Evolutionary conservation across 1,140 invertebrate species (phyloP), one percentile per base, ranked within the genome.

Genomic region (Habropoda laboriosa): DNA sequence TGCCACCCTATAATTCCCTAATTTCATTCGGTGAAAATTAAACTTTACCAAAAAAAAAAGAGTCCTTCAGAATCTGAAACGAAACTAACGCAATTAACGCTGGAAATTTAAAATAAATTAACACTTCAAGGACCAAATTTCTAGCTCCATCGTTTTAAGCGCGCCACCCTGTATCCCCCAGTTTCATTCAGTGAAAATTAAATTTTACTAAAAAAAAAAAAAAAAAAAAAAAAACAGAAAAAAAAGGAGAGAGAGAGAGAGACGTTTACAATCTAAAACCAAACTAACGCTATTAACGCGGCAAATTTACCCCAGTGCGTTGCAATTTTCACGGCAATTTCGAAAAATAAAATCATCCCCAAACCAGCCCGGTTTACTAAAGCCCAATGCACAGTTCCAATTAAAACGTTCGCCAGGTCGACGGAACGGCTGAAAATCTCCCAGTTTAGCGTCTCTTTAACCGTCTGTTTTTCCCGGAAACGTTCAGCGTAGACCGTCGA

Each of bases 361-460:
- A n/a, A n/a, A n/a, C n/a, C n/a, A n/a, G n/a, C 27, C 16, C 51
- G 10, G 24, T 24, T n/a, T n/a, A n/a, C n/a, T n/a, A n/a, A n/a
- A n/a, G 24, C 4, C 18, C 63, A 27, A 32, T 61, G 13, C 58
- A 12, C 40, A 10, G 30, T 45, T 66, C 63, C 63, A 66, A 66
- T 66, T 66, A 66, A n/a, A 66, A 66, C 40, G 42, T 47, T n/a
- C 12, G 21, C 4, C 1, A 42, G 16, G 63, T 6, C 10, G 63
- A 6, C 63, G n/a, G n/a, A n/a, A n/a, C 61, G 7, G 24, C 7
- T 64, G 61, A 64, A 45, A 45, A 64, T 64, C 42, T 64, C 63
- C 63, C 60, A n/a, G n/a, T 63, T 63, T 63, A 63, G 40, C 24
- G 61, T 30, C 63, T 64, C n/a, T 40, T 60, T 60, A 60, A 24